A percentile compares a stretch with the other conserved stretches of the same genome.
Conservation (phyloP, 2,888 invertebrate species). For the Arge pagana region DNA sequence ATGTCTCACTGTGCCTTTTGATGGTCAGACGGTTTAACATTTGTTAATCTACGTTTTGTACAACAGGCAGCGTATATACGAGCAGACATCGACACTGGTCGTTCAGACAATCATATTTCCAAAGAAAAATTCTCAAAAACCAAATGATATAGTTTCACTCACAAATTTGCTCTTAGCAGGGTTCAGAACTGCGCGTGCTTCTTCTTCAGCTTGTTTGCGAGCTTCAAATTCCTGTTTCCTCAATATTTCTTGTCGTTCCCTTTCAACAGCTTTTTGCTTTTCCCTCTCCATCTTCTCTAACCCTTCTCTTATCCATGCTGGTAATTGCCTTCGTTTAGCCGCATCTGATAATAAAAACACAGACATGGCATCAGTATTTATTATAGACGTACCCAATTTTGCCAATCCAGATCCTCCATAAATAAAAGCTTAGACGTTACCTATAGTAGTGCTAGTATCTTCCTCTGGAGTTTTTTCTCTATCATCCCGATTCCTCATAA, state of each 20-base stretch:
- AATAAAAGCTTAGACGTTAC: no score
- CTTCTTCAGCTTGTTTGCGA: constrained; percentile 62
- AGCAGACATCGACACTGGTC: no score
- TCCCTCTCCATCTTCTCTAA: constrained; percentile 97
- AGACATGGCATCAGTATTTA: neutral
- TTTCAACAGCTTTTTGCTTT: constrained; percentile 84
- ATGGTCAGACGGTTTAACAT: no score
- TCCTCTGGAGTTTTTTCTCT: constrained; percentile 55
- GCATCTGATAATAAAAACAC: no score
- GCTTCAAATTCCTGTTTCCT: constrained; percentile 65
- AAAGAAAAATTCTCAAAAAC: neutral
- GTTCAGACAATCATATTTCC: no score
- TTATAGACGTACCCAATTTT: neutral
- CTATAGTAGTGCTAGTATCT: constrained; percentile 50
- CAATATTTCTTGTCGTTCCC: constrained; percentile 70
- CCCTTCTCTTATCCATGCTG: constrained; percentile 98
- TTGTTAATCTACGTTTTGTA: no score
- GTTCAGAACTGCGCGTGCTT: constrained; percentile 57
- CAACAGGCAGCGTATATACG: no score
- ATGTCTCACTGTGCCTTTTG: no score
- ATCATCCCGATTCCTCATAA: constrained; percentile 47
- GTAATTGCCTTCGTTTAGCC: constrained; percentile 84
- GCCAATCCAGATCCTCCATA: neutral
- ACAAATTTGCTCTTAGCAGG: constrained; percentile 67
- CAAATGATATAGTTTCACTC: constrained; percentile 47